These are phyloP conservation scores for Turritopsis rubra DNA, from an alignment of 30 jellyfish, hydroid and myxozoan genomes.

Conservation along the genomic window DNA sequence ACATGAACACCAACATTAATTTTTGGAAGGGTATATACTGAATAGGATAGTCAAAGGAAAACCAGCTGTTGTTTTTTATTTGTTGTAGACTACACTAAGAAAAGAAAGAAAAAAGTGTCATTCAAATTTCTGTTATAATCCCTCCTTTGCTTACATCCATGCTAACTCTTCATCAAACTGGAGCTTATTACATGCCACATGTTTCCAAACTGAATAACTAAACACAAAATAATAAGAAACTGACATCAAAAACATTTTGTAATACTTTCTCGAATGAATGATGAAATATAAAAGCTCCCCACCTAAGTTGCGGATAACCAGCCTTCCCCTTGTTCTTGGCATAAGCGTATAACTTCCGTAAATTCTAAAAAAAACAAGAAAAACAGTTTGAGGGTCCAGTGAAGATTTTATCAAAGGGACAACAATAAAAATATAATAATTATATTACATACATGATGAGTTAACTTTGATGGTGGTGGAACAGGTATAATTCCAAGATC, in stretches of 20 bases:
- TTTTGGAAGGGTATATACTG: no score
- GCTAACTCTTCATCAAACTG: slow-evolving; percentile 77
- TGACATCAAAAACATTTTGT: not conserved
- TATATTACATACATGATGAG: slow-evolving; percentile 72
- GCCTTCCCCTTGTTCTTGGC: slow-evolving; percentile 93
- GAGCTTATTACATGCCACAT: slow-evolving; percentile 87
- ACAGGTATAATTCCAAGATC: slow-evolving; percentile 85
- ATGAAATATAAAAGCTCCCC: not conserved
- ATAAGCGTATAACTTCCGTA: slow-evolving; percentile 86
- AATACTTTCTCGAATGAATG: not conserved
- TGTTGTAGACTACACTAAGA: not conserved
- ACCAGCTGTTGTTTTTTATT: no score
- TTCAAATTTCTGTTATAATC: no score
- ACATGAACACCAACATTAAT: no score
- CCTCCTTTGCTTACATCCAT: slow-evolving; percentile 77
- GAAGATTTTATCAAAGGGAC: not conserved
- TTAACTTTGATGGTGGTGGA: slow-evolving; percentile 91
- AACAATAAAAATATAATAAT: not conserved
- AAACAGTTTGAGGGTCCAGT: not conserved
- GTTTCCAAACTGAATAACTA: slow-evolving; percentile 88
- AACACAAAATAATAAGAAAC: not conserved
- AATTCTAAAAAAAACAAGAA: slow-evolving; percentile 51
- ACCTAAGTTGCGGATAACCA: slow-evolving; percentile 95
- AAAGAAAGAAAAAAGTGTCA: not conserved
- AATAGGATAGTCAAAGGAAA: no score